These are phyloP conservation scores for Euthynnus affinis DNA, from an alignment of 2,797 vertebrate species.

Conservation along the genomic window DNA sequence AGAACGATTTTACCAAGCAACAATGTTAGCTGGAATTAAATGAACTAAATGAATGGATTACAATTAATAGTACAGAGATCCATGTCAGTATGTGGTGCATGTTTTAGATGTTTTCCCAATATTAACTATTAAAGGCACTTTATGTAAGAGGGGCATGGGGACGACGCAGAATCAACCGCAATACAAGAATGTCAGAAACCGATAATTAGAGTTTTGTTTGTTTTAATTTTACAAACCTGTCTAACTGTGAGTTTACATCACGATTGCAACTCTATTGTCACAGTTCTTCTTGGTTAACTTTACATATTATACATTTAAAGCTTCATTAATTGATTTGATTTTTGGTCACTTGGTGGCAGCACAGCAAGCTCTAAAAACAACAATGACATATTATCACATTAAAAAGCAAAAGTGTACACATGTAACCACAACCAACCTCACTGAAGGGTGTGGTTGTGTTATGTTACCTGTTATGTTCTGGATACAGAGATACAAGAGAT, in stretches of 20 bases:
- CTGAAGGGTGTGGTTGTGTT: too few relatives aligned
- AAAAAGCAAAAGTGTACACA: too few relatives aligned
- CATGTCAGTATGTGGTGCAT: background rate
- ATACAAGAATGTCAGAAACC: background rate
- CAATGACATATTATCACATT: background rate
- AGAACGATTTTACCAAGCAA: too few relatives aligned
- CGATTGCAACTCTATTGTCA: background rate
- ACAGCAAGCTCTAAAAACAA: background rate
- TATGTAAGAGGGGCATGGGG: background rate
- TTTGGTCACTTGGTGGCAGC: background rate
- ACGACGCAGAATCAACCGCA: background rate
- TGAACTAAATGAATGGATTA: background rate
- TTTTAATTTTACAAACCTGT: conserved; percentile 12
- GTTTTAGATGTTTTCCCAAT: too few relatives aligned
- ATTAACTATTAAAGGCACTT: background rate
- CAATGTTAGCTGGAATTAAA: too few relatives aligned
- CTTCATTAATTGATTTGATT: background rate
- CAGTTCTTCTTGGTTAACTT: background rate
- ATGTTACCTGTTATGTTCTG: too few relatives aligned
- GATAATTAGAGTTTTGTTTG: background rate
- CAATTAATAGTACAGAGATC: background rate
- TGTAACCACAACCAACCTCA: too few relatives aligned
- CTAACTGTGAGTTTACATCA: too few relatives aligned
- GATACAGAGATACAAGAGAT: too few relatives aligned
- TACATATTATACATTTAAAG: background rate